Base-by-base conservation (phyloP, 1,140 invertebrate species). In the Tetragnatha versicolor region DNA sequence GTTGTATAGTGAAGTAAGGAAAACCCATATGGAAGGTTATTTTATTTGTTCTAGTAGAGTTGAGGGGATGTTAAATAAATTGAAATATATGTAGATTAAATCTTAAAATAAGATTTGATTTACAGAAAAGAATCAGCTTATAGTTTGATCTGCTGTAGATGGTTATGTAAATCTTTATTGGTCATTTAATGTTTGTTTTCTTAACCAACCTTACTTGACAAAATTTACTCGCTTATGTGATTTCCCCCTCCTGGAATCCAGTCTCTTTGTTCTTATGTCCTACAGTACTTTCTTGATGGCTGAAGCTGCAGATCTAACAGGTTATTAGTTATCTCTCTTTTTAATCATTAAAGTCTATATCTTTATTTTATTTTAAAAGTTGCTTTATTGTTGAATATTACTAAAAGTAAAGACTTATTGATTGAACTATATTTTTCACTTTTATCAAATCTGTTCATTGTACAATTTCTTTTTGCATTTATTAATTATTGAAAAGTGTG, bases 231-330 rank as follows among this genome's bases (percentile, higher is more conserved):
- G 93, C 80, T 92, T 99, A 12, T 89, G 92, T 61, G 96, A 98
- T 83, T 98, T 96, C 88, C 96, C 97, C 0, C 87, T 98, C n/a
- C 86, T 99, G 79, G 97, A 99, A 86, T 96, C 95, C 0, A 94
- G 95, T 0, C 88, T 99, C 20, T 98, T 99, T 87, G 94, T 99
- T 37, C 89, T 99, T 17, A 97, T 98, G 94, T 98, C 96, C 0
- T 99, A 99, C 85, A 94, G 93, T 81, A 97, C 96, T 58, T 99
- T 99, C 86, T 89, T 99, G 33, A 93, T 98, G 79, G 96, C 97
- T 0, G 97, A 99, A 89, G 95, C 94, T 45, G 91, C 93, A 33
- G 94, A 96, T 87, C 88, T 99, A 2, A 98, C 97, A 83, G 96
- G 96, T 93, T 88, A 85, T 81, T 69, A 25, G 20, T 61, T 20